These are phyloP conservation scores for Pardalotus punctatus DNA, from an alignment of 2,113 vertebrate genomes.

Conservation along the genomic window DNA sequence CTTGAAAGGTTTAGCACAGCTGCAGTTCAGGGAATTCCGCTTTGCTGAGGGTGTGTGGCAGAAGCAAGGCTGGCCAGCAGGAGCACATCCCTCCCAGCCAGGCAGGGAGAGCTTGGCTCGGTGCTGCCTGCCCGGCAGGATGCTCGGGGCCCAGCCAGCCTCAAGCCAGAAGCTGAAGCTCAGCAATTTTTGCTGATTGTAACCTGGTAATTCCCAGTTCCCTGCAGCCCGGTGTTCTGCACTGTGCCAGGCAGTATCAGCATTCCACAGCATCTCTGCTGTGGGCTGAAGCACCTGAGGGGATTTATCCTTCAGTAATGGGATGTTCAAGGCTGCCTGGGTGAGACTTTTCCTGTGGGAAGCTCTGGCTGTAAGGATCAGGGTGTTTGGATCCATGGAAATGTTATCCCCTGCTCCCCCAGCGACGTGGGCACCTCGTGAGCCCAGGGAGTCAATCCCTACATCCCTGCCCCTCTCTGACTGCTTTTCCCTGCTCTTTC, in stretches of 20 bases:
- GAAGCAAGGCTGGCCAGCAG: background rate
- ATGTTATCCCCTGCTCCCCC: fast-evolving
- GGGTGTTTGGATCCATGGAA: background rate
- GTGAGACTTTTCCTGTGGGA: background rate
- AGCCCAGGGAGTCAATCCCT: fast-evolving
- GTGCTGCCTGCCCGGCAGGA: background rate
- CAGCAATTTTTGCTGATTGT: background rate
- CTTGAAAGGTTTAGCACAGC: background rate
- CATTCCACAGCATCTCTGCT: fast-evolving
- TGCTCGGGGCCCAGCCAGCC: background rate
- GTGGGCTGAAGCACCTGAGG: fast-evolving
- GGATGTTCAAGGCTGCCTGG: background rate
- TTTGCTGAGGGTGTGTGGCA: background rate
- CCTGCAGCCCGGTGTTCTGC: background rate
- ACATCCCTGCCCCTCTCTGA: background rate
- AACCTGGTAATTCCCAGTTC: background rate
- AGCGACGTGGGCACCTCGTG: fast-evolving
- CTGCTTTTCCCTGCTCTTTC: background rate
- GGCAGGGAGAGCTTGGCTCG: background rate
- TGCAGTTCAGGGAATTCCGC: background rate
- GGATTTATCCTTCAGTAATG: background rate
- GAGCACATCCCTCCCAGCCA: background rate
- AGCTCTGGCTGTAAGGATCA: background rate
- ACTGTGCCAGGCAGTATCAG: background rate
- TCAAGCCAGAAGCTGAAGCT: background rate